Conservation (phyloP, 2,113 vertebrate genomes). For the Leuciscus idus region DNA sequence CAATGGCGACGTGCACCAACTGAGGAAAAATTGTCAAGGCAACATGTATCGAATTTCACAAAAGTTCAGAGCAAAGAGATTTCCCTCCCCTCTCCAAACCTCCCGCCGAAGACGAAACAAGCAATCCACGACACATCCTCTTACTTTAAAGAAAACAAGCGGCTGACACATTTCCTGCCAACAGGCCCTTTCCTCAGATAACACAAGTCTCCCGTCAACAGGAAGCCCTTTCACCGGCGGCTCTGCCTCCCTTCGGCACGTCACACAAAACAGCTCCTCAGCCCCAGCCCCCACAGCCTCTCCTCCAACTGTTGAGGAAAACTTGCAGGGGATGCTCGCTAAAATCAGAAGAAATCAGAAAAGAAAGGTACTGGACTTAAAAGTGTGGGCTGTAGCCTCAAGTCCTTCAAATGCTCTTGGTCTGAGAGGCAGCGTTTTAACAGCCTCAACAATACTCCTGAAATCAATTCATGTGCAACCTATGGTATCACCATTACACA, state of each 20-base stretch:
- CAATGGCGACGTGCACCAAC: conserved; percentile 6
- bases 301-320: conserved; percentile 1
- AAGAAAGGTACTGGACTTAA: not conserved
- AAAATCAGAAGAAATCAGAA: not conserved
- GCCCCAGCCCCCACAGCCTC: conserved; percentile 34
- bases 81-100: conserved; percentile 17
- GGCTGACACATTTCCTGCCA: conserved; percentile 80
- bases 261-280: conserved; percentile 13
- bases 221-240: conserved; percentile 58
- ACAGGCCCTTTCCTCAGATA: conserved; percentile 74
- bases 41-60: conserved; percentile 33
- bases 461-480: conserved; percentile 62
- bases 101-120: conserved; percentile 51
- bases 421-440: conserved; percentile 48
- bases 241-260: conserved; percentile 23
- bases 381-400: not conserved
- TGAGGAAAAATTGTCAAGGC: conserved; percentile 38
- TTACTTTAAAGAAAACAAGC: conserved; percentile 77
- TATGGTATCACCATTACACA: conserved; percentile 56
- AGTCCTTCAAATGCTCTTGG: conserved; percentile 64
- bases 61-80: conserved; percentile 16
- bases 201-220: conserved; percentile 64
- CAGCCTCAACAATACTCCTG: conserved; percentile 57
- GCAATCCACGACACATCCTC: conserved; percentile 75
- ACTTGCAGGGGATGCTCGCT: not conserved